Evolutionary conservation across 2,797 vertebrate genomes (phyloP), one percentile per base, ranked within the genome.

Genomic region (Sebastiscus tertius): DNA sequence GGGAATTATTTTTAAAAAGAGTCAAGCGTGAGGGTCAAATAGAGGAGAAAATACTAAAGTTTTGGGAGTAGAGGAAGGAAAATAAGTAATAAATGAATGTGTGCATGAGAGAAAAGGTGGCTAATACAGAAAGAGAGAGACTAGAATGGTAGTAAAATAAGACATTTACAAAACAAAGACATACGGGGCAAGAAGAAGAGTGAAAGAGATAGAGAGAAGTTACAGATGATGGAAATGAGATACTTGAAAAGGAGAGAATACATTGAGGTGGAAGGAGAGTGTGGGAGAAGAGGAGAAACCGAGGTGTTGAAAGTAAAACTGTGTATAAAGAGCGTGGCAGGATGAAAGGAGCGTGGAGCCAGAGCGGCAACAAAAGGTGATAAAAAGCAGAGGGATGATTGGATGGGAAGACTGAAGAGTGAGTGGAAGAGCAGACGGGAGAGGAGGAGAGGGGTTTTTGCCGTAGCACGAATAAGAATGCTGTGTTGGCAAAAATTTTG

Each of bases 401-500:
- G 81, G 73, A 80, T 56, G 60, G 59, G 65, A 79, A 54, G 72
- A 60, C 69, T 16, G 73, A 62, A 52, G 55, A 65, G 26, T 56
- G 72, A 69, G 69, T 20, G 65, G 71, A 72, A 49, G 31, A 56
- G 71, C 26, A 33, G 61, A 24, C 4, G 1, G 56, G 4, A 13
- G 72, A 67, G 60, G 16, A 46, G 71, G 62, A 39, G 2, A 49
- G 42, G 52, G 70, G 34, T n/a, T n/a, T 75, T 60, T 63, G 56
- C 59, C 4, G 4, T 61, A 54, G 69, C 18, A 16, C 26, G 22
- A 80, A 85, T 83, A 79, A 74, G 55, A 88, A 78, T 10, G 86
- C 89, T 87, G 86, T 2, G 81, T 84, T 22, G 75, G 87, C 93
- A 91, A 83, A 75, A 75, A 88, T 81, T 85, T 90, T 91, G 85